These are phyloP conservation scores for Mycetomoellerius zeteki DNA, from an alignment of 1,140 invertebrate species.

Conservation along the genomic window DNA sequence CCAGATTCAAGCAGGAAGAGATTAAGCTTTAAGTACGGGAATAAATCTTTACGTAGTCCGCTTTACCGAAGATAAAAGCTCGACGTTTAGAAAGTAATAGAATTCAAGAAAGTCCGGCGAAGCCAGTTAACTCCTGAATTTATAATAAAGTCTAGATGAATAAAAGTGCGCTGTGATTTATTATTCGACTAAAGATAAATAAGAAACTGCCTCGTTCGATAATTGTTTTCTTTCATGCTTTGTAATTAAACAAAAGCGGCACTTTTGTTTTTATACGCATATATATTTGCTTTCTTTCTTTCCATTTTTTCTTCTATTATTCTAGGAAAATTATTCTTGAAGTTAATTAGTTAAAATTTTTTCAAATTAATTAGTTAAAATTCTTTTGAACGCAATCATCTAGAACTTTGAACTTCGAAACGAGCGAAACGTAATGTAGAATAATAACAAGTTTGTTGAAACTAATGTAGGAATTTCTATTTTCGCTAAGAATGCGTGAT, in stretches of 20 bases:
- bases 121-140: slow-evolving; percentile 51
- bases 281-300: neutral
- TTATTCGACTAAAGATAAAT: slow-evolving; percentile 35
- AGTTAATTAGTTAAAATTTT: slow-evolving; percentile 48
- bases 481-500: neutral
- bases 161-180: slow-evolving; percentile 51
- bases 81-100: slow-evolving; percentile 62
- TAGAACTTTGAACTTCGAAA: neutral
- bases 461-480: slow-evolving; percentile 23
- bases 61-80: slow-evolving; percentile 60
- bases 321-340: slow-evolving; percentile 30
- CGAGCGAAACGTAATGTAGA: neutral
- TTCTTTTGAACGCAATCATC: neutral
- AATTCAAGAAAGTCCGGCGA: slow-evolving; percentile 31
- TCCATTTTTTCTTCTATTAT: too few species aligned
- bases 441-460: neutral
- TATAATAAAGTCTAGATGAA: slow-evolving; percentile 50
- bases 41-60: slow-evolving; percentile 66
- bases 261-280: slow-evolving; percentile 27
- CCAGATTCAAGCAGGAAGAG: slow-evolving; percentile 31
- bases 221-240: slow-evolving; percentile 50
- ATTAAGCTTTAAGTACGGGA: slow-evolving; percentile 60
- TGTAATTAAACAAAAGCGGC: slow-evolving; percentile 43
- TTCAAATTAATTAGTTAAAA: slow-evolving; percentile 53
- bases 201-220: slow-evolving; percentile 44